Percentiles rank a stretch among this genome's conserved stretches.
phyloP scores from a whole-genome alignment of 2,797 vertebrate species.

The Muscicapa striata region DNA sequence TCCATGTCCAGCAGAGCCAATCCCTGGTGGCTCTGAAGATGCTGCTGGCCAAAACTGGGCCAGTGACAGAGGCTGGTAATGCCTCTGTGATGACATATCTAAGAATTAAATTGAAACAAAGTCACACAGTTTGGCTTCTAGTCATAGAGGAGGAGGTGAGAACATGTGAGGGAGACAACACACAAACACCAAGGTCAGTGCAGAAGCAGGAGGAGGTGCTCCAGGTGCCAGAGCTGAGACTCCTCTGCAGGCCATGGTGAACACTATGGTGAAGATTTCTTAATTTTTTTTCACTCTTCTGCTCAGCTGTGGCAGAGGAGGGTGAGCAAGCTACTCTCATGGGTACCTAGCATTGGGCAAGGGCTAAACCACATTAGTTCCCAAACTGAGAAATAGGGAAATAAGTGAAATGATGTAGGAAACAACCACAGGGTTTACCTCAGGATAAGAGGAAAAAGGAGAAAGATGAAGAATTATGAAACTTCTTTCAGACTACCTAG shows the following conservation, averaged over 20 bases:
- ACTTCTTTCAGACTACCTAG: neutral
- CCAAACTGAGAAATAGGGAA: neutral
- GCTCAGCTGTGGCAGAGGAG: neutral
- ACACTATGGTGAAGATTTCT: neutral
- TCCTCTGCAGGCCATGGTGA: no score
- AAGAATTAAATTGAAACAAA: neutral
- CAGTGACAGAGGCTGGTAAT: neutral
- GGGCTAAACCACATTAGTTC: neutral
- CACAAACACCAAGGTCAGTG: no score
- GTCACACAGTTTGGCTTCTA: neutral
- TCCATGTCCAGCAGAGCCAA: no score
- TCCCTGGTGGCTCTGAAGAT: neutral
- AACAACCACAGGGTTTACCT: neutral
- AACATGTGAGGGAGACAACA: neutral
- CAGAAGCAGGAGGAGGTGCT: neutral
- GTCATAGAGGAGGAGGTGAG: no score
- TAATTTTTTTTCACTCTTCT: neutral
- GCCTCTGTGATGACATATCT: fast-evolving
- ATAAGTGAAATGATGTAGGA: neutral
- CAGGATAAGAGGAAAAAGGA: neutral
- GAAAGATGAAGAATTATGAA: neutral
- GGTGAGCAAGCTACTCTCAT: fast-evolving
- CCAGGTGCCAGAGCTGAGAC: no score
- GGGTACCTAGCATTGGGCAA: no score
- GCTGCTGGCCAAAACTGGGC: neutral